A percentile compares a stretch with the other conserved stretches of the same genome.
Evolutionary conservation across 1,140 invertebrate species (phyloP).

Genomic region (Drosophila bipectinata): DNA sequence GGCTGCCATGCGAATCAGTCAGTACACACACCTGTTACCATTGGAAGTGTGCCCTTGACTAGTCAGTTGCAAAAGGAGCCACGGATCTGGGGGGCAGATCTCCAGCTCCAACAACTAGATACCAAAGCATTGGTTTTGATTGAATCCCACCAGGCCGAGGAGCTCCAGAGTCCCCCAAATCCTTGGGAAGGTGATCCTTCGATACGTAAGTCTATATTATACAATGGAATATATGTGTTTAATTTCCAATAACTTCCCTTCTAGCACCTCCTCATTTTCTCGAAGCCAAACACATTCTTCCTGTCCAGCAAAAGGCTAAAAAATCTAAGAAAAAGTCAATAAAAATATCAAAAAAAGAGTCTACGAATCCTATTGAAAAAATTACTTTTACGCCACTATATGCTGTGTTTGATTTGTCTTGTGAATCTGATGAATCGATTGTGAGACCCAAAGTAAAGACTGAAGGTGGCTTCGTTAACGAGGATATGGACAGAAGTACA

Average conservation of each 20-base stretch:
- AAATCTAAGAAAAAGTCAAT: slow-evolving; percentile 22
- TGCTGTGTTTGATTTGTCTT: slow-evolving; percentile 61
- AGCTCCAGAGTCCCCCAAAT: not conserved
- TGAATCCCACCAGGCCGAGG: slow-evolving; percentile 3
- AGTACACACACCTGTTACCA: slow-evolving; percentile 84
- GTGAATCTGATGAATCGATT: slow-evolving; percentile 13
- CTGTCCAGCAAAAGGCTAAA: slow-evolving; percentile 13
- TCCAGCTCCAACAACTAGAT: slow-evolving; percentile 50
- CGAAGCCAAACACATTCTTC: slow-evolving; percentile 54
- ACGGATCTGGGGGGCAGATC: slow-evolving; percentile 25
- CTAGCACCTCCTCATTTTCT: slow-evolving; percentile 59
- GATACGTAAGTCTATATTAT: slow-evolving; percentile 35
- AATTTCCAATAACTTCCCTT: not conserved
- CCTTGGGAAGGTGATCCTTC: slow-evolving; percentile 56
- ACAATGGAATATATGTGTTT: not conserved
- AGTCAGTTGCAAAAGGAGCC: slow-evolving; percentile 38
- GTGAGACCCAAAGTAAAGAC: slow-evolving; percentile 4
- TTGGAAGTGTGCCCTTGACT: slow-evolving; percentile 85
- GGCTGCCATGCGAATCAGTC: slow-evolving; percentile 84
- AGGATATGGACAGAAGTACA: slow-evolving; percentile 41
- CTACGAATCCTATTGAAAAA: not conserved
- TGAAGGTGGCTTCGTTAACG: slow-evolving; percentile 14
- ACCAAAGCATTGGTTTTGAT: slow-evolving; percentile 53
- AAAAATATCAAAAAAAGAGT: slow-evolving; percentile 11
- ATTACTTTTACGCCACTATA: slow-evolving; percentile 53